Conservation (phyloP, 1,140 invertebrate genomes). For the Nymphalis io region DNA sequence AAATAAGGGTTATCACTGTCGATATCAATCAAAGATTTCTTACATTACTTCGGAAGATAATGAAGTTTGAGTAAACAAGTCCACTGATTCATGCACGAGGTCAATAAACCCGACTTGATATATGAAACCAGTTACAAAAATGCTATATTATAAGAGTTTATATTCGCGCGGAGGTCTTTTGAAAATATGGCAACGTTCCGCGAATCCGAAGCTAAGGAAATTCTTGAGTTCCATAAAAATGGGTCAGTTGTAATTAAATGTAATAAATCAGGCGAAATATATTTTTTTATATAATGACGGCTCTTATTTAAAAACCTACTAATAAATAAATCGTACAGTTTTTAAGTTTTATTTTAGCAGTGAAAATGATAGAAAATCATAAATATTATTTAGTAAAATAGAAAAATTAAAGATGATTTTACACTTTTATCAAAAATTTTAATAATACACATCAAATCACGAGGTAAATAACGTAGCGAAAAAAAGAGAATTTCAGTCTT, state of each 20-base stretch:
- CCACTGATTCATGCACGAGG: slow-evolving; percentile 50
- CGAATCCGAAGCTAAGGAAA: slow-evolving; percentile 36
- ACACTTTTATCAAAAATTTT: too few relatives aligned
- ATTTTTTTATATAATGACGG: too few relatives aligned
- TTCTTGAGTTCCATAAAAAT: slow-evolving; percentile 41
- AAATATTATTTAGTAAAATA: too few relatives aligned
- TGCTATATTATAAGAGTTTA: slow-evolving; percentile 50
- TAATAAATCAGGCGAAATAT: neutral
- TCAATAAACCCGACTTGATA: slow-evolving; percentile 47
- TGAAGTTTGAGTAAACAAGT: slow-evolving; percentile 49
- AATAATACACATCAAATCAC: too few relatives aligned
- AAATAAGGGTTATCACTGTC: slow-evolving; percentile 26
- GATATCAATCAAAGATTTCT: slow-evolving; percentile 32
- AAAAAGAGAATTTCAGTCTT: too few relatives aligned
- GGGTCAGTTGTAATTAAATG: slow-evolving; percentile 41
- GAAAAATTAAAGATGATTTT: too few relatives aligned
- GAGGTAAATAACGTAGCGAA: too few relatives aligned
- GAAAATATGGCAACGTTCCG: slow-evolving; percentile 52
- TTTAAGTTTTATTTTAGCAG: too few relatives aligned
- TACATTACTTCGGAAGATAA: slow-evolving; percentile 29
- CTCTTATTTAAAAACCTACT: too few relatives aligned
- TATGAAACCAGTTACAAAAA: slow-evolving; percentile 57
- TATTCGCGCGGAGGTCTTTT: slow-evolving; percentile 41
- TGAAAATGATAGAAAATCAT: too few relatives aligned
- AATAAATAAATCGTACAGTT: too few relatives aligned